Conservation (phyloP, 2,888 invertebrate genomes). For the Nemotelus pantherinus region DNA sequence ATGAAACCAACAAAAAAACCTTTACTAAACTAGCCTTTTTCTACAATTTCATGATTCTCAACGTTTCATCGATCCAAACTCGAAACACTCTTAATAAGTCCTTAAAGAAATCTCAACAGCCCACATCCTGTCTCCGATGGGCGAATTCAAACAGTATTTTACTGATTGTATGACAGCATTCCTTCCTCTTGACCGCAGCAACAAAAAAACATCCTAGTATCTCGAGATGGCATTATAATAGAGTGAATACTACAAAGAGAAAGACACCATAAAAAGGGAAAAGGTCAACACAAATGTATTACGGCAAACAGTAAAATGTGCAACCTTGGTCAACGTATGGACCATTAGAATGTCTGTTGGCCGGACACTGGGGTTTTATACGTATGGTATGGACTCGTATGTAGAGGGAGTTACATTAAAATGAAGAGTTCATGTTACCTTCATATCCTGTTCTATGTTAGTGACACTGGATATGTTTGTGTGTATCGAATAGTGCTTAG, state of each 20-base stretch:
- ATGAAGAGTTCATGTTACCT: background rate
- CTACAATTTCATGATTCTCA: too few species aligned
- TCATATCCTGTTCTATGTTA: too few species aligned
- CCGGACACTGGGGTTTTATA: background rate
- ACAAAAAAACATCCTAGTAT: background rate
- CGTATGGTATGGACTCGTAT: too few species aligned
- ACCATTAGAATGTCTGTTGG: constrained; percentile 5
- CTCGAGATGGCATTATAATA: background rate
- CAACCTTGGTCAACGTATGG: background rate
- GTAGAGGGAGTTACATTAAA: background rate
- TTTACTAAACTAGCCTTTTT: too few species aligned
- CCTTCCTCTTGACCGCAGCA: background rate
- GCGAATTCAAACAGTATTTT: background rate
- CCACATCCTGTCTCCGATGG: background rate
- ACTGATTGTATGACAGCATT: background rate
- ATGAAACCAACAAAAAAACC: too few species aligned
- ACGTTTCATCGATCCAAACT: background rate
- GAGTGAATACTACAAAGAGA: background rate
- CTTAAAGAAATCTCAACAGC: background rate
- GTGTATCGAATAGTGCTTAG: too few species aligned
- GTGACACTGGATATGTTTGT: too few species aligned
- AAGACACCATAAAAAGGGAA: background rate
- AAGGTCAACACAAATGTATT: constrained; percentile 7
- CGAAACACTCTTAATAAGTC: background rate
- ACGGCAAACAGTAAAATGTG: constrained; percentile 4